Percentiles rank a stretch among this genome's conserved stretches.
Conservation (phyloP, 2,797 vertebrate genomes). For the Strix occidentalis region DNA sequence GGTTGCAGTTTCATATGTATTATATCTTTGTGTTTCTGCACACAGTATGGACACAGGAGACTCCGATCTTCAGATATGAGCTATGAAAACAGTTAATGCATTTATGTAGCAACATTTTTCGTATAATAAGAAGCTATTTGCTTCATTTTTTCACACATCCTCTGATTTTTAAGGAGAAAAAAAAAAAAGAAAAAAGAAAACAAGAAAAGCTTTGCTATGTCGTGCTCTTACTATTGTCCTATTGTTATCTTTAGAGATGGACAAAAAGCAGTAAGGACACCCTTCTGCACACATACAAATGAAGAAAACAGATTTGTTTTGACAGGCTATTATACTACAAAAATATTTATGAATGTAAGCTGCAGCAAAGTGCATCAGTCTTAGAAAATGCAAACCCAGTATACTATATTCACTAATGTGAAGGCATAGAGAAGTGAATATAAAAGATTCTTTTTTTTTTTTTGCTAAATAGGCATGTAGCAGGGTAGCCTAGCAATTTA, state of each 20-base stretch:
- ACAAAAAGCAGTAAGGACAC: slow-evolving; percentile 63
- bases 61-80: background rate
- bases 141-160: background rate
- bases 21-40: background rate
- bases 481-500: slow-evolving; percentile 45
- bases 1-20: background rate
- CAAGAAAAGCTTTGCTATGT: background rate
- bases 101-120: background rate
- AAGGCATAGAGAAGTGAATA: slow-evolving; percentile 41
- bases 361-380: slow-evolving; percentile 68
- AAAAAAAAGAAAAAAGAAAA: too few relatives aligned
- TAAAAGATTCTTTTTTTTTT: background rate
- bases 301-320: slow-evolving; percentile 81
- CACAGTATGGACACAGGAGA: background rate
- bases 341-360: slow-evolving; percentile 81
- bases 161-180: background rate
- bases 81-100: background rate
- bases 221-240: background rate
- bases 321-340: slow-evolving; percentile 76
- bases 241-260: slow-evolving; percentile 43
- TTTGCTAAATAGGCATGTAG: background rate
- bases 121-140: background rate
- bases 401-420: slow-evolving; percentile 42
- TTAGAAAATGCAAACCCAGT: slow-evolving; percentile 53
- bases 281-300: slow-evolving; percentile 38